Percentiles rank a stretch among this genome's conserved stretches.
phyloP scores from a whole-genome alignment of 2,888 invertebrate species.

The Conchocele bisecta region DNA sequence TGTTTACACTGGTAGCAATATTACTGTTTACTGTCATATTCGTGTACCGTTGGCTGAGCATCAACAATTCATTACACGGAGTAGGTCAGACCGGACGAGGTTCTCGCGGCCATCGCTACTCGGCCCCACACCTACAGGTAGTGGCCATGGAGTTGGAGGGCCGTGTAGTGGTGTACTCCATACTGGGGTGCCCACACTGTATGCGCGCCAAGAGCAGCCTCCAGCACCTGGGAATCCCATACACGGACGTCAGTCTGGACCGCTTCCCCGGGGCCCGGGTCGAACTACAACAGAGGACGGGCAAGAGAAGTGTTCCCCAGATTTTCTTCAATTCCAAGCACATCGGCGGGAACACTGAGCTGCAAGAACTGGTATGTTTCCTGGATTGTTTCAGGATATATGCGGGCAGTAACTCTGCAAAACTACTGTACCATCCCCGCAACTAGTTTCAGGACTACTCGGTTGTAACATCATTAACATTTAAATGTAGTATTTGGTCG shows the following conservation, averaged over 20 bases:
- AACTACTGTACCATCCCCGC: too few relatives aligned
- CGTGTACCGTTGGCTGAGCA: too few relatives aligned
- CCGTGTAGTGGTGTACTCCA: conserved; percentile 80
- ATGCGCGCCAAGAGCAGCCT: conserved; percentile 79
- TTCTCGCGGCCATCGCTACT: too few relatives aligned
- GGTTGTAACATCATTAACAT: too few relatives aligned
- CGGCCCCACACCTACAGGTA: neutral
- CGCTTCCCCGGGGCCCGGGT: conserved; percentile 77
- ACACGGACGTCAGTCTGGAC: conserved; percentile 81
- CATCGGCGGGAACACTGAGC: conserved; percentile 81
- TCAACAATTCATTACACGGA: too few relatives aligned
- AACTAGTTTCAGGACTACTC: too few relatives aligned
- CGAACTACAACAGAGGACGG: conserved; percentile 74
- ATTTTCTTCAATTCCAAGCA: conserved; percentile 82
- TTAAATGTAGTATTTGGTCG: too few relatives aligned
- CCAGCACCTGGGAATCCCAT: conserved; percentile 77
- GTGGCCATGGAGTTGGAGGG: conserved; percentile 73
- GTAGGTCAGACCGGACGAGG: too few relatives aligned
- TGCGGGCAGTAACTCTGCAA: too few relatives aligned
- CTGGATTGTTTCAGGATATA: too few relatives aligned
- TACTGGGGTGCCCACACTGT: conserved; percentile 81
- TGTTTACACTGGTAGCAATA: too few relatives aligned
- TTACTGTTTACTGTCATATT: too few relatives aligned
- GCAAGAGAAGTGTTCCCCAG: conserved; percentile 81
- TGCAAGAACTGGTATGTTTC: conserved; percentile 77